phyloP scores from a whole-genome alignment of 2,888 invertebrate species.

The Agrypnus murinus region DNA sequence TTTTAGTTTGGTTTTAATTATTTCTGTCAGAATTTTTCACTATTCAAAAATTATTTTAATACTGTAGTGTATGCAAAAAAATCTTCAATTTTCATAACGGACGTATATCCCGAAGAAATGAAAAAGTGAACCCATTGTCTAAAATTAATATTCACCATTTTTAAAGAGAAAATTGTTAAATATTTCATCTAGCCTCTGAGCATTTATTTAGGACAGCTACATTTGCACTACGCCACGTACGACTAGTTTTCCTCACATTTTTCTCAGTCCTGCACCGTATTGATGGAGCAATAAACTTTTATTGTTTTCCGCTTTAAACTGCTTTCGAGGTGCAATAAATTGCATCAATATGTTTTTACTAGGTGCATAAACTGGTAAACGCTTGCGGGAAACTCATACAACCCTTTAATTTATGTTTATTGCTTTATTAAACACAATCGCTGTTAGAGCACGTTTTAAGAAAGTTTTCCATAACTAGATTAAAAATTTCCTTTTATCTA shows the following conservation, averaged over 20 bases:
- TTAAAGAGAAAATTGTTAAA: slow-evolving; percentile 6
- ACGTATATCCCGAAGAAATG: neutral
- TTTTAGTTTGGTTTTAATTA: too few species aligned
- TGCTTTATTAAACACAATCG: neutral
- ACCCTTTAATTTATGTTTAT: slow-evolving; percentile 12
- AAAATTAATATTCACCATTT: slow-evolving; percentile 27
- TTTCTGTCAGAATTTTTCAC: too few species aligned
- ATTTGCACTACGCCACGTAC: slow-evolving; percentile 2
- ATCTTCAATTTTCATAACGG: neutral
- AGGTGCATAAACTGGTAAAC: slow-evolving; percentile 51
- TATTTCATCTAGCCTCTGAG: slow-evolving; percentile 14
- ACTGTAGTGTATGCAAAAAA: neutral
- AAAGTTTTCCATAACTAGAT: too few species aligned
- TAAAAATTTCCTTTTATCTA: too few species aligned
- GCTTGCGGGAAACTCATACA: slow-evolving; percentile 19
- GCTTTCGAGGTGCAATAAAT: slow-evolving; percentile 52
- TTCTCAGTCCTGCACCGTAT: slow-evolving; percentile 30
- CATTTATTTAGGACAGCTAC: slow-evolving; percentile 23
- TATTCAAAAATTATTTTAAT: too few species aligned
- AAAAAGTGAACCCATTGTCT: neutral
- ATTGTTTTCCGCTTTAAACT: slow-evolving; percentile 52
- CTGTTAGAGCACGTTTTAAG: too few species aligned
- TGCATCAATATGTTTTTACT: slow-evolving; percentile 55
- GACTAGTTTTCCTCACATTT: slow-evolving; percentile 24
- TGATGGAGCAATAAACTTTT: slow-evolving; percentile 50